A percentile compares a stretch with the other conserved stretches of the same genome.
phyloP scores from a whole-genome alignment of 2,888 invertebrate genomes.

The Drosophila antonietae region DNA sequence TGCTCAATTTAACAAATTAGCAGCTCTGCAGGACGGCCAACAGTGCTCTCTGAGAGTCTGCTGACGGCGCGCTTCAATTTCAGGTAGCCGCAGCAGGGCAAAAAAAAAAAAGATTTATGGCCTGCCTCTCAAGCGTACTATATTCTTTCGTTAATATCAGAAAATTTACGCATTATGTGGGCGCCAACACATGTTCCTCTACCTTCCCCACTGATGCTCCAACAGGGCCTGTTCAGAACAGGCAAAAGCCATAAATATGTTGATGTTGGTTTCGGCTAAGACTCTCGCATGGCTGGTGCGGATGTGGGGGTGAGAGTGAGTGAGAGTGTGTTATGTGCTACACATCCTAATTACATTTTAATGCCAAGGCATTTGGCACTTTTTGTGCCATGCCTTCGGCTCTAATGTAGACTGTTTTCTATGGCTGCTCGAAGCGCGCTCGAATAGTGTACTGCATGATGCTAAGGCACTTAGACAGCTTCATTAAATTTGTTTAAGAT shows the following conservation, averaged over 20 bases:
- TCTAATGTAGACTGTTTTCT: conserved; percentile 6
- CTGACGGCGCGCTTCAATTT: conserved; percentile 4
- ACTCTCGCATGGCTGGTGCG: conserved; percentile 6
- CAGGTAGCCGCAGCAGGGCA: conserved; percentile 24
- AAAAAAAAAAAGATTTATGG: conserved; percentile 43
- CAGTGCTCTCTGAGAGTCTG: conserved; percentile 9
- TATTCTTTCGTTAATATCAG: conserved; percentile 50
- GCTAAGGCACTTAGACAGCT: not conserved
- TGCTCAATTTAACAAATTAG: conserved; percentile 43
- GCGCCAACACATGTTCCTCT: conserved; percentile 8
- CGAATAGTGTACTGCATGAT: not conserved
- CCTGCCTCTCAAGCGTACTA: conserved; percentile 33
- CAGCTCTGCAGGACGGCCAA: conserved; percentile 14
- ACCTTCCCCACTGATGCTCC: not conserved
- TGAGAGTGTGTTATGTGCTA: conserved; percentile 16
- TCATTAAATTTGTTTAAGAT: conserved; percentile 2
- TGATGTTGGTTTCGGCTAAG: conserved; percentile 32
- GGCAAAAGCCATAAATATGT: conserved; percentile 60
- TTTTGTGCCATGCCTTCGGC: conserved; percentile 45
- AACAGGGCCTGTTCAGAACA: conserved; percentile 44
- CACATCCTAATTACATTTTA: conserved; percentile 73
- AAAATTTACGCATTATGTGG: conserved; percentile 47
- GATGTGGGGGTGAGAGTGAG: conserved; percentile 2
- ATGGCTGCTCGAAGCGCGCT: not conserved
- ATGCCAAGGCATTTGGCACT: conserved; percentile 45